These are phyloP conservation scores for Scaptodrosophila lebanonensis DNA, from an alignment of 1,140 invertebrate species.

Conservation along the genomic window DNA sequence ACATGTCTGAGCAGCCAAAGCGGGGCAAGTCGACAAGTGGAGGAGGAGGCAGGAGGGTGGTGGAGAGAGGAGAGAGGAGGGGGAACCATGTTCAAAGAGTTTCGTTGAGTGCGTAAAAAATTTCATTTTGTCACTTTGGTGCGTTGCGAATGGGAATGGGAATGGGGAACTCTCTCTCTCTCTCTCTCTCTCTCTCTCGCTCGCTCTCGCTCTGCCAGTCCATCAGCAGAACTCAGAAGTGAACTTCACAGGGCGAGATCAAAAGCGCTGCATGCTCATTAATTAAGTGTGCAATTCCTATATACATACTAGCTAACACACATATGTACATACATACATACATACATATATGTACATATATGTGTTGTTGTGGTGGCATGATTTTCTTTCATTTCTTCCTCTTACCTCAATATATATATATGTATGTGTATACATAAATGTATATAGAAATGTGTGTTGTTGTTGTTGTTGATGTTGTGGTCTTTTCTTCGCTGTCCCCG, in stretches of 20 bases:
- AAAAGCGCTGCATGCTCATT: slow-evolving; percentile 69
- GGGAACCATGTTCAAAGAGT: slow-evolving; percentile 69
- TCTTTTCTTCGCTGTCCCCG: slow-evolving; percentile 9
- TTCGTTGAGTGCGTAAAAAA: slow-evolving; percentile 67
- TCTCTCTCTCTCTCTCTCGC: not conserved
- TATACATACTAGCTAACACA: too few relatives aligned
- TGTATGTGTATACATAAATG: too few relatives aligned
- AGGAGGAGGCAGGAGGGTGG: slow-evolving; percentile 26
- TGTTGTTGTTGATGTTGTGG: too few relatives aligned
- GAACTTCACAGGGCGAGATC: slow-evolving; percentile 66
- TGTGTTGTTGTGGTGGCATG: slow-evolving; percentile 46
- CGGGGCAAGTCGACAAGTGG: slow-evolving; percentile 27
- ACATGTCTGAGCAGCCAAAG: slow-evolving; percentile 41
- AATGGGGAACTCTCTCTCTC: not conserved
- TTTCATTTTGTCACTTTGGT: slow-evolving; percentile 61
- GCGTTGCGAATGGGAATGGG: not conserved
- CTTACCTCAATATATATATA: too few relatives aligned
- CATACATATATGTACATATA: not conserved
- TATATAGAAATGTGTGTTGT: too few relatives aligned
- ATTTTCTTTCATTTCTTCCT: slow-evolving; percentile 15
- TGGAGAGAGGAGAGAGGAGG: slow-evolving; percentile 24
- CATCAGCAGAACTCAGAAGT: too few relatives aligned
- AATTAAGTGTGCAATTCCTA: slow-evolving; percentile 73
- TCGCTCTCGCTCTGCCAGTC: slow-evolving; percentile 40
- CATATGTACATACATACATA: too few relatives aligned